Base-by-base conservation (phyloP, 2,797 vertebrate genomes). In the Somateria mollissima region DNA sequence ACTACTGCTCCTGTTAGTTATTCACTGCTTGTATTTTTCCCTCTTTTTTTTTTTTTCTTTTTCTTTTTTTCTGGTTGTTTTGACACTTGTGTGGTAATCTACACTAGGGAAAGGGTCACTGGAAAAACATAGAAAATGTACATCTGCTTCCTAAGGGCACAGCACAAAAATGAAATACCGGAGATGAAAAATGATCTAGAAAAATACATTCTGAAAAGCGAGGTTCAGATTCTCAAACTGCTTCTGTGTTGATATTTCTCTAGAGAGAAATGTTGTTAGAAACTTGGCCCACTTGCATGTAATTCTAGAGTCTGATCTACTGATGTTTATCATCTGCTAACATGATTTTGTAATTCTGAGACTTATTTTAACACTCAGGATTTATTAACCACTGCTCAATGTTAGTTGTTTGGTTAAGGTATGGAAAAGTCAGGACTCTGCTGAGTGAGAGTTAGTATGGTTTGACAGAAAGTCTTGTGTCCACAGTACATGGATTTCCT, bases 281-380 rank as follows among this genome's bases (percentile, higher is more conserved):
- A 95, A 92, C 74, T 97, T 97, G 95, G 94, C 87, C 51, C 53
- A 25, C 92, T 73, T 69, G 92, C 75, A 79, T 96, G 92, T 95
- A 89, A 92, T 96, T 97, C 97, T 95, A 87, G 84, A 96, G 62
- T 77, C 91, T 64, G 90, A 78, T 94, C 78, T 85, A 83, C 75
- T 92, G 96, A 95, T 94, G 90, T 72, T 95, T 96, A 94, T 95
- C 87, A 73, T 91, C 87, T 95, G 89, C 77, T 93, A 92, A 89
- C 25, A 24, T 54, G 74, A 87, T 95, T 92, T 78, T 94, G 95
- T 96, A 93, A 88, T 94, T 94, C 90, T 90, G 92, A 87, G 94
- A 60, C 49, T 6, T 89, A 56, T 10, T n/a, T 53, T 65, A 61
- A 86, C 76, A 94, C 85, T 86, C 90, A 78, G 91, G 78, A 78